phyloP scores from a whole-genome alignment of 2,888 invertebrate genomes.

The Tenthredo livida region DNA sequence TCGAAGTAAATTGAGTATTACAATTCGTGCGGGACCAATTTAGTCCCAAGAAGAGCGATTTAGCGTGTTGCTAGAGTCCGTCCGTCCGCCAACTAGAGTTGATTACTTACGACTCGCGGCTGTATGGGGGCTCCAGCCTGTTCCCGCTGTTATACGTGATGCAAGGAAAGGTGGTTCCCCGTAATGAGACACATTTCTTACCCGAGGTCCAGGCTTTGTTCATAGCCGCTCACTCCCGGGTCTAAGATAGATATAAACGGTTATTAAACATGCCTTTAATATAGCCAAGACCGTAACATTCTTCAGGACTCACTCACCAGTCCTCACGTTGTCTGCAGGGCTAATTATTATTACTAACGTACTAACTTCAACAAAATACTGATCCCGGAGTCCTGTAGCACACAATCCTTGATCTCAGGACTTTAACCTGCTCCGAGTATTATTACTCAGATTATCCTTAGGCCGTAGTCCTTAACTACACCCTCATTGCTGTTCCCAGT shows the following conservation, averaged over 20 bases:
- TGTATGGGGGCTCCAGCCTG: background rate
- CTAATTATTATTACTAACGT: conserved; percentile 65
- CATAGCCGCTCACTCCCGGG: conserved; percentile 60
- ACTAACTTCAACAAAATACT: conserved; percentile 62
- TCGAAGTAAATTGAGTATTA: conserved; percentile 36
- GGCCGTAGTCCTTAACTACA: conserved; percentile 1
- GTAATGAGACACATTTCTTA: conserved; percentile 67
- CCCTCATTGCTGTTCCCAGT: background rate
- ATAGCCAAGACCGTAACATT: conserved; percentile 32
- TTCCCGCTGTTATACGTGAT: conserved; percentile 63
- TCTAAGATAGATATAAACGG: conserved; percentile 40
- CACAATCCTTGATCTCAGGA: background rate
- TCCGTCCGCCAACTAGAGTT: conserved; percentile 38
- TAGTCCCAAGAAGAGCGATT: conserved; percentile 9
- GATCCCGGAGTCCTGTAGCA: background rate
- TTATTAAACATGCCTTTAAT: conserved; percentile 43
- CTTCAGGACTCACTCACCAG: conserved; percentile 14
- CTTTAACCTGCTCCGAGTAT: background rate
- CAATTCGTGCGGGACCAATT: conserved; percentile 33
- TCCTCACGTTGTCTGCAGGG: conserved; percentile 29
- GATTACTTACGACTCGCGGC: conserved; percentile 45
- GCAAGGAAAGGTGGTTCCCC: conserved; percentile 60
- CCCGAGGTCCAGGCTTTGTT: conserved; percentile 58
- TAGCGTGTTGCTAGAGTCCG: conserved; percentile 6
- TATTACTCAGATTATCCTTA: background rate